A percentile compares a stretch with the other conserved stretches of the same genome.
Evolutionary conservation across 2,797 vertebrate species (phyloP).

Genomic region (Chelon auratus): DNA sequence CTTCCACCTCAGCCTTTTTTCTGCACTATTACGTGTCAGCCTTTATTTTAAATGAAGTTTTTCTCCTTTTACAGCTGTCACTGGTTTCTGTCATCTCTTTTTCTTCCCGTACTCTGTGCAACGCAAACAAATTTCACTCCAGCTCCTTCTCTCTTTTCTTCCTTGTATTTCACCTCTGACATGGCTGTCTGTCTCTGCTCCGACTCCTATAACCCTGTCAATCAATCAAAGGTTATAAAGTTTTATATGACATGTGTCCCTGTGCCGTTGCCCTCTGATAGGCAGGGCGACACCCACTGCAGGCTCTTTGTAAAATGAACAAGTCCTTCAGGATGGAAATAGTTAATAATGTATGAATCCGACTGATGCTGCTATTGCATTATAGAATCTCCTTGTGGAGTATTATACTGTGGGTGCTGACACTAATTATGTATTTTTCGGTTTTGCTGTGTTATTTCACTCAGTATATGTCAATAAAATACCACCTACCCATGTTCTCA

Average conservation of each 20-base stretch:
- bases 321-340: conserved; percentile 54
- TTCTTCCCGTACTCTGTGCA: not conserved
- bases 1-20: conserved; percentile 33
- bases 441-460: too few relatives aligned
- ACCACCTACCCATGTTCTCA: too few relatives aligned
- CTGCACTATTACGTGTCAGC: conserved; percentile 18
- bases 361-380: conserved; percentile 19
- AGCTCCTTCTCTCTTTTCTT: conserved; percentile 3
- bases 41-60: conserved; percentile 36
- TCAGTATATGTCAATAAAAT: too few relatives aligned
- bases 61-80: conserved; percentile 23
- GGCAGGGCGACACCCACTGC: conserved; percentile 52
- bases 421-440: not conserved
- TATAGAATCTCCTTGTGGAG: conserved; percentile 18
- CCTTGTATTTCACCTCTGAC: conserved; percentile 49
- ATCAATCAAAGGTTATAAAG: conserved; percentile 62
- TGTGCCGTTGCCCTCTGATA: conserved; percentile 70
- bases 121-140: conserved; percentile 26
- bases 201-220: conserved; percentile 63
- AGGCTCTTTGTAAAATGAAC: conserved; percentile 78
- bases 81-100: conserved; percentile 7
- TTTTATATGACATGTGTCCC: conserved; percentile 78
- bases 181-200: conserved; percentile 47
- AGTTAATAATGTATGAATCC: conserved; percentile 67
- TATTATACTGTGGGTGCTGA: not conserved